Conservation (phyloP, 2,113 vertebrate genomes). For the Perccottus glenii region DNA sequence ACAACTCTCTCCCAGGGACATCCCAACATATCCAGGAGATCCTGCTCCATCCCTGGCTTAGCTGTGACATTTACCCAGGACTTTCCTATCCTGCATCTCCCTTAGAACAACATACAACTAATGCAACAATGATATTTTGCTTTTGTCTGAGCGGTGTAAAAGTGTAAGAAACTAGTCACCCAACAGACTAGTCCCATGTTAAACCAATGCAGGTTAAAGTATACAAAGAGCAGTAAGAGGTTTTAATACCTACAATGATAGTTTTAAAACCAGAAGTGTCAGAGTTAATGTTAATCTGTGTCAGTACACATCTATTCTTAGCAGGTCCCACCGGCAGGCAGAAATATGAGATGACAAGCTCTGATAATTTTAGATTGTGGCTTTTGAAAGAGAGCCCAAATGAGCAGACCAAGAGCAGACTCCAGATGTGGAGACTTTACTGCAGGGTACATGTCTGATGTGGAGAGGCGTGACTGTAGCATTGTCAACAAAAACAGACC, state of each 20-base stretch:
- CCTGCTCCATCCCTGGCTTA: conserved; percentile 58
- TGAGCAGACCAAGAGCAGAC: neutral
- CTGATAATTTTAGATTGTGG: conserved; percentile 65
- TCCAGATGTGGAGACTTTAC: conserved; percentile 40
- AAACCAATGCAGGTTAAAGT: no score
- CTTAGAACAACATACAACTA: neutral
- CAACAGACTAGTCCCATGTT: no score
- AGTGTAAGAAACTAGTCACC: no score
- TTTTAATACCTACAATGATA: conserved; percentile 24
- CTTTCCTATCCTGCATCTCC: conserved; percentile 5
- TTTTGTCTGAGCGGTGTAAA: neutral
- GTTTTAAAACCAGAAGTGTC: conserved; percentile 13
- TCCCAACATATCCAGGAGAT: conserved; percentile 46
- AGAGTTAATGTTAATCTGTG: conserved; percentile 60
- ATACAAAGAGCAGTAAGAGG: conserved; percentile 16
- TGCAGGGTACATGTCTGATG: neutral
- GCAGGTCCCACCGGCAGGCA: conserved; percentile 43
- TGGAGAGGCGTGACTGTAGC: neutral
- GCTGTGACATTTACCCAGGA: conserved; percentile 60
- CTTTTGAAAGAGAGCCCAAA: conserved; percentile 42
- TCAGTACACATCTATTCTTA: conserved; percentile 66
- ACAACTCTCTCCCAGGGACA: conserved; percentile 27
- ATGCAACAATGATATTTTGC: neutral
- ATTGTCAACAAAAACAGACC: no score
- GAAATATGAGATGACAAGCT: conserved; percentile 67